phyloP scores from a whole-genome alignment of 2,113 vertebrate genomes.

The Dolichallabes microphthalmus region DNA sequence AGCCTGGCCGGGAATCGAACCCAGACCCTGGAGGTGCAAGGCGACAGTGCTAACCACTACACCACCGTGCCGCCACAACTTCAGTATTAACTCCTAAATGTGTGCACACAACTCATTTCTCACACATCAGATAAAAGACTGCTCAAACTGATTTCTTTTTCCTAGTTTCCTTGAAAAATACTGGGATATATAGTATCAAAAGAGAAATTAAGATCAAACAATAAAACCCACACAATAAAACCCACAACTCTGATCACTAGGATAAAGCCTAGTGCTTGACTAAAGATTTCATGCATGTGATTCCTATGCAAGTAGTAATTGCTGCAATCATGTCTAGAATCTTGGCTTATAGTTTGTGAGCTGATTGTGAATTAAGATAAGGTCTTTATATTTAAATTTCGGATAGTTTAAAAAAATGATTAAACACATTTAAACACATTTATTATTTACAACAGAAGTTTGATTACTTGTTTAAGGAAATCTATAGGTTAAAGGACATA shows the following conservation, averaged over 20 bases:
- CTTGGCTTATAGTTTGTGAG: not conserved
- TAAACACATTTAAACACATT: too few relatives aligned
- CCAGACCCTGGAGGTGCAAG: too few relatives aligned
- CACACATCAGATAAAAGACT: too few relatives aligned
- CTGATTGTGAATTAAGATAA: not conserved
- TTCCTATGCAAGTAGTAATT: not conserved
- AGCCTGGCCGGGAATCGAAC: too few relatives aligned
- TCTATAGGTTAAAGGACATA: not conserved
- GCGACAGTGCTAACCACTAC: too few relatives aligned
- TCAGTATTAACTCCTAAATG: too few relatives aligned
- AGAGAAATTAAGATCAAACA: not conserved
- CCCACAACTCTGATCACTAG: not conserved
- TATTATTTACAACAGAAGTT: too few relatives aligned
- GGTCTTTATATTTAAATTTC: not conserved
- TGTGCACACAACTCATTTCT: too few relatives aligned
- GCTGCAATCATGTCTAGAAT: not conserved
- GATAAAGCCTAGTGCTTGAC: not conserved
- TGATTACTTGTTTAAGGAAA: not conserved
- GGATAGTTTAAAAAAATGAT: too few relatives aligned
- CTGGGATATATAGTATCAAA: too few relatives aligned
- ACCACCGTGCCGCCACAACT: too few relatives aligned
- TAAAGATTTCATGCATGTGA: not conserved
- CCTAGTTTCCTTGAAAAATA: not conserved
- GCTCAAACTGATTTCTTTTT: too few relatives aligned
- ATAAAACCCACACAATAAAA: not conserved